phyloP scores from a whole-genome alignment of 2,797 vertebrate species.

The Thamnophis elegans region DNA sequence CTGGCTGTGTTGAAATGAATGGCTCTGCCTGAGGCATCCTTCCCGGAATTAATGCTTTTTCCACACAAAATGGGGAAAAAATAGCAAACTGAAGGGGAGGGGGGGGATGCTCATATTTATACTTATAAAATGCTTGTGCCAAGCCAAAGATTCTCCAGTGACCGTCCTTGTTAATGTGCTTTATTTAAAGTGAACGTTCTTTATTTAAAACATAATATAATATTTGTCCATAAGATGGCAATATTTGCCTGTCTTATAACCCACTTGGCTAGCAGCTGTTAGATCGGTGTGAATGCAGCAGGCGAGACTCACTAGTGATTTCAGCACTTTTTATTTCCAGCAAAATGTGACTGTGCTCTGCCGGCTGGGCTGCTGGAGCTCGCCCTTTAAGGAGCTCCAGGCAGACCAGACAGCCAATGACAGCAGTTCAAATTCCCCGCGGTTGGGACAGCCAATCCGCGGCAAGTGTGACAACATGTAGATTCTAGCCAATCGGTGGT shows the following conservation, averaged over 20 bases:
- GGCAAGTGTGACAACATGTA: too few species aligned
- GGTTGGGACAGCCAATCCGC: too few species aligned
- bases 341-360: too few species aligned
- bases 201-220: neutral
- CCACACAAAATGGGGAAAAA: neutral
- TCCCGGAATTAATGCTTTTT: neutral
- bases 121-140: neutral
- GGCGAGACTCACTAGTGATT: too few species aligned
- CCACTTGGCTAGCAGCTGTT: neutral
- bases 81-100: neutral
- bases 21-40: neutral
- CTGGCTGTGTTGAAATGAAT: neutral
- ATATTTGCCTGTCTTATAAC: neutral
- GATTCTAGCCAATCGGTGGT: too few species aligned
- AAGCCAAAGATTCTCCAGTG: neutral
- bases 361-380: too few species aligned
- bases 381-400: too few species aligned
- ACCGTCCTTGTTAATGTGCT: neutral
- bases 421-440: too few species aligned
- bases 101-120: neutral
- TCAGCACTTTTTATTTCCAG: too few species aligned
- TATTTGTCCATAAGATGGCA: slow-evolving; percentile 1
- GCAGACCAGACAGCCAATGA: too few species aligned
- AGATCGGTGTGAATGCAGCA: too few species aligned
- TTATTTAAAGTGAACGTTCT: neutral